Conservation (phyloP, 1,140 invertebrate species). For the Harpegnathos saltator region DNA sequence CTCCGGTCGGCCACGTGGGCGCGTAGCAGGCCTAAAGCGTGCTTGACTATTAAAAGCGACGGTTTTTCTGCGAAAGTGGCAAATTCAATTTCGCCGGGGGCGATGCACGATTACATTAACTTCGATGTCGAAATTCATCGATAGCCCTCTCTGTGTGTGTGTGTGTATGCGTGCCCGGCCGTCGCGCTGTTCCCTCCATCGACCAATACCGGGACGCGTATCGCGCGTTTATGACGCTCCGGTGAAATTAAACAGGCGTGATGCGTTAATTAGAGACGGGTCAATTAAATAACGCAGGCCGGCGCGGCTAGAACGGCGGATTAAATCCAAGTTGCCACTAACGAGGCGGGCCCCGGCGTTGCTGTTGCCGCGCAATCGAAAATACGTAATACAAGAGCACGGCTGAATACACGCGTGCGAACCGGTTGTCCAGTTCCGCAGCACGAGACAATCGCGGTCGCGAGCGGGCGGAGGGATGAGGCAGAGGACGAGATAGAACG, state of each 20-base stretch:
- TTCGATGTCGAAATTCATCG: conserved; percentile 38
- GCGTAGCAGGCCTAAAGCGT: background rate
- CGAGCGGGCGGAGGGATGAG: background rate
- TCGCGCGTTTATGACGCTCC: conserved; percentile 41
- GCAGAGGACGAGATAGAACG: background rate
- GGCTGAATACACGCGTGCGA: conserved; percentile 2
- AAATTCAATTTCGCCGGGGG: conserved; percentile 56
- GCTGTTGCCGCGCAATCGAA: conserved; percentile 15
- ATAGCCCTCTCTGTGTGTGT: background rate
- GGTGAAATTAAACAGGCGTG: conserved; percentile 61
- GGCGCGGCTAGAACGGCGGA: conserved; percentile 28
- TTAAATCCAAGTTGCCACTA: conserved; percentile 55
- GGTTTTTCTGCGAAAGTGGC: conserved; percentile 19
- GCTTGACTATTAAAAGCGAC: conserved; percentile 1
- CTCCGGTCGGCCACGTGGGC: too few relatives aligned
- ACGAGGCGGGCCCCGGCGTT: conserved; percentile 38
- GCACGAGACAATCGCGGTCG: conserved; percentile 14
- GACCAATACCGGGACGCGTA: conserved; percentile 8
- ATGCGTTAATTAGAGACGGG: conserved; percentile 68
- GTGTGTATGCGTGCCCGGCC: background rate
- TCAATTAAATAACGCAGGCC: conserved; percentile 65
- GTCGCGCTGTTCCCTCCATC: conserved; percentile 8
- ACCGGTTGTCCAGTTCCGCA: conserved; percentile 14
- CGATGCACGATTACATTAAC: conserved; percentile 48
- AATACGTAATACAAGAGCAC: conserved; percentile 27